Base-by-base conservation (phyloP, 2,113 vertebrate genomes). In the Tragelaphus imberbis region DNA sequence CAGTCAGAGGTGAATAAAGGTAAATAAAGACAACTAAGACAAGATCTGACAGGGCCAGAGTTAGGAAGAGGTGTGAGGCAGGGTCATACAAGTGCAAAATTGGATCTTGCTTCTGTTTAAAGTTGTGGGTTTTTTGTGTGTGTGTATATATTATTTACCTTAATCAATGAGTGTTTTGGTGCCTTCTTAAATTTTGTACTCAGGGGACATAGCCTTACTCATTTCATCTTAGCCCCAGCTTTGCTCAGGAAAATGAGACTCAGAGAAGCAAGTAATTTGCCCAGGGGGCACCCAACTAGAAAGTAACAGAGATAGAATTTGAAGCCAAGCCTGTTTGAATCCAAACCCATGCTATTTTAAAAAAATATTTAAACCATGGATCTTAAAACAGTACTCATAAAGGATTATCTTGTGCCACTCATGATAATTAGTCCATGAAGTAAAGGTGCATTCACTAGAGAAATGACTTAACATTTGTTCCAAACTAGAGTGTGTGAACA, bases 251-350 rank as follows among this genome's bases (percentile, higher is more conserved):
- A 91, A 94, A 89, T 65, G 49, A 97, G 40, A 51, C 40, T 90
- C 44, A 65, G 30, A 94, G 56, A 94, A 13, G 94, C 71, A 86
- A 92, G 84, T 96, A 91, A 90, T 92, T 97, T 95, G 25, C 53
- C 93, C 28, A 88, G 40, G 28, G 14, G 17, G 68, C 77, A 81
- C 75, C 13, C 53, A 84, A 75, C 27, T 95, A 88, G 75, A 93
- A 79, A 93, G 85, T 77, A 25, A 28, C 58, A 88, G 85, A 94
- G 53, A 59, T 93, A 59, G 77, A 30, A 91, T 95, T 93, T 96
- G 65, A 97, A 85, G 16, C 44, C 82, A 90, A 92, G n/a, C 86
- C 14, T 80, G 12, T 95, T 71, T 90, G 58, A 81, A 71, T 95
- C 19, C 84, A 88, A 94, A 96, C 28, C 13, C n/a, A 82, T 58